Base-by-base conservation (phyloP, 1,140 invertebrate species). In the Ceratina japonica region DNA sequence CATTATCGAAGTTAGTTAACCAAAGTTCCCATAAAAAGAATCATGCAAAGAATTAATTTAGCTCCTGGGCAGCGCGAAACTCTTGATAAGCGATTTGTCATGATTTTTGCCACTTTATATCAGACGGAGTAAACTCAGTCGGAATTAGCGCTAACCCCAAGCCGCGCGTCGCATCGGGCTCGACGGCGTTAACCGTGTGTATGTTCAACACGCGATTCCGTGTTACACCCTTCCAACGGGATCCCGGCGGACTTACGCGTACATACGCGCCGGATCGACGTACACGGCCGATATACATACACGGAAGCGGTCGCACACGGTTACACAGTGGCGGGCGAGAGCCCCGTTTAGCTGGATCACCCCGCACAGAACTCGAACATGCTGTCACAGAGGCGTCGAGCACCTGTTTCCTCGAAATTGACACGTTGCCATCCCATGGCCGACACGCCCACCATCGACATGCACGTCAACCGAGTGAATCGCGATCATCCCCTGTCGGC, bases 361-460 rank as follows among this genome's bases (percentile, higher is more conserved):
- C 75, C 81, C 84, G 73, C 64, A 80, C 75, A 80, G 71, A 80
- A 79, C 79, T 88, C 87, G 87, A 90, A 90, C 90, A 91, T 87
- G 87, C 88, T 91, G 90, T 91, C 89, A 89, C 90, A 89, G 89
- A 88, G 88, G 88, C 89, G 89, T 90, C 84, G 89, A 90, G 89
- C 90, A 91, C 87, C 87, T 88, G 87, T 89, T 89, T 87, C 87
- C 87, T 86, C 84, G 88, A 84, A 87, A 87, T 87, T 87, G 86
- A 91, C 90, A 90, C 90, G 89, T 89, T 88, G 86, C 87, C 88
- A 85, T 85, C 83, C 83, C 84, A 85, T 61, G 83, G 51, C 22
- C 83, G 83, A 85, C 84, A 85, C 84, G 84, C 83, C 83, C 83
- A 84, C 79, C 84, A 85, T 85, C 84, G 84, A 85, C 84, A 73